Evolutionary conservation across 1,140 invertebrate genomes (phyloP).

Genomic region (Drosophila tropicalis): DNA sequence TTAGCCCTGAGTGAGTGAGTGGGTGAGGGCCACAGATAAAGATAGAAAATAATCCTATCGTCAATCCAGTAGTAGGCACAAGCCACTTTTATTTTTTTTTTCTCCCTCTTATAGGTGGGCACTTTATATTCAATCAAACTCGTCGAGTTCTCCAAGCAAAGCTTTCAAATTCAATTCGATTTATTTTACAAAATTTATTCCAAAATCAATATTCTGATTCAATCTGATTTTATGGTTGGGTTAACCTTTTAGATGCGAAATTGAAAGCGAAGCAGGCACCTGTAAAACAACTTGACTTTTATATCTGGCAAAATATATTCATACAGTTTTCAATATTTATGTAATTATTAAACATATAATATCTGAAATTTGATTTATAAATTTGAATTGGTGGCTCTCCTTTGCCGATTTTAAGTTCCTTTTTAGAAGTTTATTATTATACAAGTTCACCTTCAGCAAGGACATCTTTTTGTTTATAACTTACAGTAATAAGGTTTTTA

Average conservation of each 20-base stretch:
- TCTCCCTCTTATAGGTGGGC: neutral
- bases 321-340: no score
- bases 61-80: constrained; percentile 5
- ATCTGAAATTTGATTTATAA: no score
- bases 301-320: no score
- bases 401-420: no score
- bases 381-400: no score
- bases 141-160: constrained; percentile 5
- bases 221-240: neutral
- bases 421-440: no score
- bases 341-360: no score
- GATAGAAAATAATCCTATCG: constrained; percentile 1
- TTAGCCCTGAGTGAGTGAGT: constrained; percentile 49
- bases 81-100: neutral
- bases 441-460: no score
- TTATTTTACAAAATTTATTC: constrained; percentile 25
- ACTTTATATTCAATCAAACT: constrained; percentile 39
- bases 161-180: constrained; percentile 44
- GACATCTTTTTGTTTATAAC: no score
- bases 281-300: neutral
- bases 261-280: neutral
- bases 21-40: neutral
- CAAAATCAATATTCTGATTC: constrained; percentile 28
- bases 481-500: no score
- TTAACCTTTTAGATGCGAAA: neutral